phyloP scores from a whole-genome alignment of 1,140 invertebrate species.

The Ectropis grisescens region DNA sequence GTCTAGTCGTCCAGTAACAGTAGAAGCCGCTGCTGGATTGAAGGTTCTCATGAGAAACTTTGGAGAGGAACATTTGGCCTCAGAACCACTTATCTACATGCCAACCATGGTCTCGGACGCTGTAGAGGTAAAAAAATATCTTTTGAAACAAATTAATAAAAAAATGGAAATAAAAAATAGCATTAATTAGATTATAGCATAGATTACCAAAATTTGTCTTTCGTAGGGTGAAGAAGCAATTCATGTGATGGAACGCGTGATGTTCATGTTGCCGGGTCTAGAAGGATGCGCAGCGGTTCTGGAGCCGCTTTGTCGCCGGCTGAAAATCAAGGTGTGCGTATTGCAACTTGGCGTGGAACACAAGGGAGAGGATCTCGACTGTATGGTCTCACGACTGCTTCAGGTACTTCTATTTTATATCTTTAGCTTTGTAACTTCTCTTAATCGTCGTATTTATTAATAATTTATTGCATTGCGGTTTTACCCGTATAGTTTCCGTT shows the following conservation, averaged over 20 bases:
- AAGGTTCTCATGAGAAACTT: constrained; percentile 69
- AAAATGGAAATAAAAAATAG: too few relatives aligned
- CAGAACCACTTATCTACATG: constrained; percentile 59
- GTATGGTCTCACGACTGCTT: constrained; percentile 46
- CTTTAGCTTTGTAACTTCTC: too few relatives aligned
- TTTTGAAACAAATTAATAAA: too few relatives aligned
- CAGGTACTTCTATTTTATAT: too few relatives aligned
- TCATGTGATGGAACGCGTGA: constrained; percentile 37
- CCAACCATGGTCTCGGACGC: constrained; percentile 62
- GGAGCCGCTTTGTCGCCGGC: constrained; percentile 70
- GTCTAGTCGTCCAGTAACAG: constrained; percentile 31
- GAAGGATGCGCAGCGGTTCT: constrained; percentile 79
- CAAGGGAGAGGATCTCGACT: constrained; percentile 31
- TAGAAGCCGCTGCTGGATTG: constrained; percentile 52
- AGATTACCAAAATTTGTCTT: too few relatives aligned
- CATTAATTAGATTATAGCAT: too few relatives aligned
- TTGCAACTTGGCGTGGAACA: constrained; percentile 73
- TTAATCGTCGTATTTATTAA: too few relatives aligned
- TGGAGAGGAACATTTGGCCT: constrained; percentile 65
- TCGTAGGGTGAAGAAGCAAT: constrained; percentile 42
- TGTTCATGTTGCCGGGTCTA: constrained; percentile 86
- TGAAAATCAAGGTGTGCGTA: constrained; percentile 76
- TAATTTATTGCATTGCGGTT: too few relatives aligned
- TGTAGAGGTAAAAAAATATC: constrained; percentile 29
- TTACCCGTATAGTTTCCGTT: too few relatives aligned